These are phyloP conservation scores for Drosophila yooni DNA, from an alignment of 2,888 invertebrate species.

Conservation along the genomic window DNA sequence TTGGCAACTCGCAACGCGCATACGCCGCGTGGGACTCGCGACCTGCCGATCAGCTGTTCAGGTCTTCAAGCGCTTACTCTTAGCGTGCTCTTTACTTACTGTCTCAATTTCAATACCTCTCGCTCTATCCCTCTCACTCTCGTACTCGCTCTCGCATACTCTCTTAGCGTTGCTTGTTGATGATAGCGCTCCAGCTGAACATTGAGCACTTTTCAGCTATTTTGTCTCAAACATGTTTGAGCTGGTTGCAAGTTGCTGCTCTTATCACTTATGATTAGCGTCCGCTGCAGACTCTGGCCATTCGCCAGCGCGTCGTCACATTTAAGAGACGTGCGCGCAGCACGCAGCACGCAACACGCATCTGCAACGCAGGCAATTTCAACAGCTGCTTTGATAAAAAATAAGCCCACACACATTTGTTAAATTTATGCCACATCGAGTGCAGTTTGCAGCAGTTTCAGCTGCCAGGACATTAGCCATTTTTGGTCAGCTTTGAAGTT, in stretches of 20 bases:
- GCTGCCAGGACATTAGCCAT: conserved; percentile 19
- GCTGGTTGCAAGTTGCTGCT: conserved; percentile 44
- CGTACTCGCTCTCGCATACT: not conserved
- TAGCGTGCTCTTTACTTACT: conserved; percentile 26
- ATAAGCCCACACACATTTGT: conserved; percentile 1
- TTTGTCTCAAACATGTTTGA: conserved; percentile 67
- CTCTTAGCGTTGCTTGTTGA: not conserved
- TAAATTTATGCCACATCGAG: conserved; percentile 61
- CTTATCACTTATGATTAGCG: conserved; percentile 54
- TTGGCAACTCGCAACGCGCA: conserved; percentile 40
- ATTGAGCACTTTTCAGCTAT: conserved; percentile 49
- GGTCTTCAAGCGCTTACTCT: conserved; percentile 17
- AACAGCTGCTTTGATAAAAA: conserved; percentile 1
- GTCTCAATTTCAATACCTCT: not conserved
- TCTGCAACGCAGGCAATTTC: conserved; percentile 2
- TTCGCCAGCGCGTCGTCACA: conserved; percentile 42
- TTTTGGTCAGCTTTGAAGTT: conserved; percentile 7
- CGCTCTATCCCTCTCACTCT: not conserved
- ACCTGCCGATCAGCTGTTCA: conserved; percentile 52
- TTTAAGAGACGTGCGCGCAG: conserved; percentile 48
- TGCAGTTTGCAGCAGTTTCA: conserved; percentile 24
- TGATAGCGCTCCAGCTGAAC: conserved; percentile 14
- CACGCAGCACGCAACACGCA: not conserved
- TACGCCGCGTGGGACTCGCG: conserved; percentile 49
- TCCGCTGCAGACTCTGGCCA: conserved; percentile 27